Conservation (phyloP, 37 sponge, comb jelly and placozoan species). For the Corticium candelabrum region DNA sequence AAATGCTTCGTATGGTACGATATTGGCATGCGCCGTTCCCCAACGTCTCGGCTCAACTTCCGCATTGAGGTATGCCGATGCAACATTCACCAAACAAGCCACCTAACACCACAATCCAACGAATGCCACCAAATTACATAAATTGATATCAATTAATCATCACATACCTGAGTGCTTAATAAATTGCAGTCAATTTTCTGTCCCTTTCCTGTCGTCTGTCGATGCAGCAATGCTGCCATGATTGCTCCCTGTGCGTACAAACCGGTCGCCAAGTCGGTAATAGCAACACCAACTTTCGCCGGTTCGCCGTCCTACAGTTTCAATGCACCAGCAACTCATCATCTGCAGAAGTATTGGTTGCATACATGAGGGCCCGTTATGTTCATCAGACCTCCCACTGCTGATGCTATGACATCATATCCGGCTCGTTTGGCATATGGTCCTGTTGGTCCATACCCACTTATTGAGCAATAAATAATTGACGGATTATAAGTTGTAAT, state of each 20-base stretch:
- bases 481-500: conserved; percentile 17
- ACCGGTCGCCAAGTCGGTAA: conserved; percentile 69
- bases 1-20: conserved; percentile 77
- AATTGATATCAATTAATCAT: not conserved
- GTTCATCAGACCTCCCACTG: conserved; percentile 54
- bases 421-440: conserved; percentile 48
- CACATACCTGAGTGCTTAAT: conserved; percentile 40
- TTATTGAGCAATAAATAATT: conserved; percentile 62
- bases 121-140: not conserved
- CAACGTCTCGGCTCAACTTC: conserved; percentile 29
- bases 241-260: conserved; percentile 59
- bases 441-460: conserved; percentile 49
- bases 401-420: conserved; percentile 62
- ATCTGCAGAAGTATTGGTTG: too few relatives aligned
- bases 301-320: conserved; percentile 49
- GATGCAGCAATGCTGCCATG: conserved; percentile 45
- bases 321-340: too few relatives aligned
- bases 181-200: conserved; percentile 53
- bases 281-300: conserved; percentile 53
- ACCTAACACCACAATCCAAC: conserved; percentile 18
- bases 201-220: conserved; percentile 28
- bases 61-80: conserved; percentile 56
- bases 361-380: conserved; percentile 59
- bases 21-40: conserved; percentile 62
- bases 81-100: conserved; percentile 43